Evolutionary conservation across 2,113 vertebrate species (phyloP), one percentile per base, ranked within the genome.

Genomic region (Bubo bubo): DNA sequence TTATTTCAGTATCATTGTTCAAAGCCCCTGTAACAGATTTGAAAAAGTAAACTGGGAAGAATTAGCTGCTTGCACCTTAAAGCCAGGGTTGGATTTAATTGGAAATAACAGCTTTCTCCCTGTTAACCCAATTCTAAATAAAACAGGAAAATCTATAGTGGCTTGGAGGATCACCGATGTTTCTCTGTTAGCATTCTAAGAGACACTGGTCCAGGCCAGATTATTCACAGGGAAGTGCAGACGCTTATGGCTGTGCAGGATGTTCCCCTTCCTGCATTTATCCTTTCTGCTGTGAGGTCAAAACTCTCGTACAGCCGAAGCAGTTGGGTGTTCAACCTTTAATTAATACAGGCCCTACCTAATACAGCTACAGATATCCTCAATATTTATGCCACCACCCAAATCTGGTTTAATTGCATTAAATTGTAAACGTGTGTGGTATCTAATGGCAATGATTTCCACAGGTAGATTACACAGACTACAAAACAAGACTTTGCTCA

Each of bases 1-100:
- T 98, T 98, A 93, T 97, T 97, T 88, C 58, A 85, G 68, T 83
- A 88, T 89, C 90, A 74, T 92, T 97, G 93, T 97, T 97, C 92
- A 90, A 92, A 97, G 70, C 21, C 56, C 49, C 64, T 92, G 64
- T 37, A 98, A 85, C 19, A 94, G 90, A 81, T 94, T 87, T 90
- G 76, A 71, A 92, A 77, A 93, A 50, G 30, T 37, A 83, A 92
- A 47, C 28, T 87, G 58, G 75, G 79, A 80, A 80, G 55, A 91
- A 94, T 92, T 93, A 95, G 63, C n/a, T 89, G 71, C 35, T 74
- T 72, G 37, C 39, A 53, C 90, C 96, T 97, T 91, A 95, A 93
- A 93, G 14, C 39, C 26, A 83, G 43, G 59, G 22, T 19, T 30
- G 9, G 76, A 74, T 73, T 92, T 94, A 86, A 86, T 16, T 66